Evolutionary conservation across 2,113 vertebrate species (phyloP).

Genomic region (Zosterops pallidus): DNA sequence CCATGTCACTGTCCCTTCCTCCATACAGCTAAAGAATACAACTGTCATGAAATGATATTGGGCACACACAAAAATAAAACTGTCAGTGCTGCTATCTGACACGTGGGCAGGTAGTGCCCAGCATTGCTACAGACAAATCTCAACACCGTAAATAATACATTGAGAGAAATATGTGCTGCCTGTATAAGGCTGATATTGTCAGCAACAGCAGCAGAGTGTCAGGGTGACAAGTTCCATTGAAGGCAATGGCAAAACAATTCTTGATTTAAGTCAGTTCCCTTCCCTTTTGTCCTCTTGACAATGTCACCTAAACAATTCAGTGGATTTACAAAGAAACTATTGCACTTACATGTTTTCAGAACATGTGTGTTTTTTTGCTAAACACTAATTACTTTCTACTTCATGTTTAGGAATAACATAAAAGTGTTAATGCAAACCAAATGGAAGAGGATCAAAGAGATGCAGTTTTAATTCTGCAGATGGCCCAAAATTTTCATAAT

Average conservation of each 20-base stretch:
- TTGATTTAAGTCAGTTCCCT: background rate
- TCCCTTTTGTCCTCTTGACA: background rate
- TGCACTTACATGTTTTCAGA: background rate
- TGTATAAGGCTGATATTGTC: background rate
- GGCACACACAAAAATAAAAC: background rate
- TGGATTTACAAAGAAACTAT: background rate
- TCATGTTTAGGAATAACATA: background rate
- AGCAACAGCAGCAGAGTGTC: background rate
- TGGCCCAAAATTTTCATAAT: background rate
- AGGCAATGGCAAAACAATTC: background rate
- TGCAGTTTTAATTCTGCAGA: background rate
- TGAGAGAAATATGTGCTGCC: background rate
- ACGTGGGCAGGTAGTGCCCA: background rate
- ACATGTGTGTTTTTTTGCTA: background rate
- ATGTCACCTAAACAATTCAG: background rate
- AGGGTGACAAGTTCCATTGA: background rate
- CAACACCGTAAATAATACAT: background rate
- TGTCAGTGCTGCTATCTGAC: background rate
- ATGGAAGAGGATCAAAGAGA: conserved; percentile 34
- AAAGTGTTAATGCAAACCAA: background rate
- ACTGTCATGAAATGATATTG: background rate
- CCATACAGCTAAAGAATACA: accelerated
- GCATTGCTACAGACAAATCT: background rate
- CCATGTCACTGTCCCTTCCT: background rate
- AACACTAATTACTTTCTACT: background rate